phyloP scores from a whole-genome alignment of 2,797 vertebrate genomes.

The Yasuhikotakia modesta region DNA sequence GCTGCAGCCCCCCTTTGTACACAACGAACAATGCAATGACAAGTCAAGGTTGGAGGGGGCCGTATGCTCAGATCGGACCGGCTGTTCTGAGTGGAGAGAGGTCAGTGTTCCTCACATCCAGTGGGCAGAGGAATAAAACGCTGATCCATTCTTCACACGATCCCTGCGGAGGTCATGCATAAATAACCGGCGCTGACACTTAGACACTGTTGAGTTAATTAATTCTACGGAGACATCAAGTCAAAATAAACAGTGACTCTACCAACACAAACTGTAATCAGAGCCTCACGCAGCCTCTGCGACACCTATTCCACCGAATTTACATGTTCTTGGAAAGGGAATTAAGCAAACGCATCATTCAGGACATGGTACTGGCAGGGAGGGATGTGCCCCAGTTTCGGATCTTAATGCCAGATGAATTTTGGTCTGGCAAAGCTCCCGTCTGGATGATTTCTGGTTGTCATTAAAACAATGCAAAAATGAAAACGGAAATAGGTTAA shows the following conservation, averaged over 20 bases:
- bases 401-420: slow-evolving; percentile 43
- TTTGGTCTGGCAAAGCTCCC: slow-evolving; percentile 31
- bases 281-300: slow-evolving; percentile 6
- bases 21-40: slow-evolving; percentile 51
- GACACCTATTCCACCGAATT: not conserved
- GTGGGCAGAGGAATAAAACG: slow-evolving; percentile 26
- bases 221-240: slow-evolving; percentile 47
- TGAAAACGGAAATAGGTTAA: not conserved
- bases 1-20: slow-evolving; percentile 7
- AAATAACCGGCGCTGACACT: not conserved
- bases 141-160: slow-evolving; percentile 8
- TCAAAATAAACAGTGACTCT: slow-evolving; percentile 6
- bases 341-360: slow-evolving; percentile 4
- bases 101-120: slow-evolving; percentile 42
- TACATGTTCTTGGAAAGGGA: slow-evolving; percentile 49
- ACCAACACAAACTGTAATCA: slow-evolving; percentile 8
- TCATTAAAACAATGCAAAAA: not conserved
- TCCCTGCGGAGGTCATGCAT: not conserved
- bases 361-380: slow-evolving; percentile 15
- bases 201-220: slow-evolving; percentile 1
- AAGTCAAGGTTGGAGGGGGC: slow-evolving; percentile 33
- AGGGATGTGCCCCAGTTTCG: slow-evolving; percentile 24
- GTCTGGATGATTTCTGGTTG: slow-evolving; percentile 29
- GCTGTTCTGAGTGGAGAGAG: slow-evolving; percentile 50
- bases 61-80: slow-evolving; percentile 38